A percentile compares a stretch with the other conserved stretches of the same genome.
phyloP scores from a whole-genome alignment of 2,797 vertebrate genomes.

The Clangula hyemalis region DNA sequence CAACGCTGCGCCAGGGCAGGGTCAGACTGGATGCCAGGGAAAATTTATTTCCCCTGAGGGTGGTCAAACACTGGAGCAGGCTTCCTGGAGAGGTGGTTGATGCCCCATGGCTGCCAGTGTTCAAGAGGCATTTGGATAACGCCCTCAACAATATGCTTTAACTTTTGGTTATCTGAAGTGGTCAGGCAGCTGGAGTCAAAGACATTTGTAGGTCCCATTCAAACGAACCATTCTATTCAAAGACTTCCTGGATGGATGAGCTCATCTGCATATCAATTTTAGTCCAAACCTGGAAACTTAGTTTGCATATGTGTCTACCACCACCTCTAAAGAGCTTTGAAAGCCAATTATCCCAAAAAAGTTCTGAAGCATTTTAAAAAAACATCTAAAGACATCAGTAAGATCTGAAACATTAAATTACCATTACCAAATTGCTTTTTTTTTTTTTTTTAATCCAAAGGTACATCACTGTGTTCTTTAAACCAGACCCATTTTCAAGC shows the following conservation, averaged over 20 bases:
- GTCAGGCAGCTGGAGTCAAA: not conserved
- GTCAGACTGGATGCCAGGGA: not conserved
- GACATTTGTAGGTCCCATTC: not conserved
- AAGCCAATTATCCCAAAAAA: not conserved
- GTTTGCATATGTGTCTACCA: not conserved
- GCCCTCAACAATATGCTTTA: not conserved
- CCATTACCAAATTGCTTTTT: not conserved
- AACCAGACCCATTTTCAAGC: not conserved
- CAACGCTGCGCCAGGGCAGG: not conserved
- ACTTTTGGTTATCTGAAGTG: not conserved
- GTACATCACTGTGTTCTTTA: not conserved
- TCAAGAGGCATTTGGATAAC: not conserved
- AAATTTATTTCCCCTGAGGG: not conserved
- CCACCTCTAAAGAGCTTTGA: not conserved
- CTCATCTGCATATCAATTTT: not conserved
- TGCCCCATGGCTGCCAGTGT: not conserved
- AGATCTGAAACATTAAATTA: not conserved
- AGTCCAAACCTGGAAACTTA: not conserved
- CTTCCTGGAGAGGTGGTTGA: not conserved
- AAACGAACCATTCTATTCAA: not conserved
- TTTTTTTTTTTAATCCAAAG: not conserved
- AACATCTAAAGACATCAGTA: not conserved
- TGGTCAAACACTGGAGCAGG: not conserved
- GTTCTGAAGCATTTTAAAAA: not conserved
- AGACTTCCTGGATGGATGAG: not conserved